phyloP scores from a whole-genome alignment of 2,888 invertebrate genomes.

The Osedax fenrisi region DNA sequence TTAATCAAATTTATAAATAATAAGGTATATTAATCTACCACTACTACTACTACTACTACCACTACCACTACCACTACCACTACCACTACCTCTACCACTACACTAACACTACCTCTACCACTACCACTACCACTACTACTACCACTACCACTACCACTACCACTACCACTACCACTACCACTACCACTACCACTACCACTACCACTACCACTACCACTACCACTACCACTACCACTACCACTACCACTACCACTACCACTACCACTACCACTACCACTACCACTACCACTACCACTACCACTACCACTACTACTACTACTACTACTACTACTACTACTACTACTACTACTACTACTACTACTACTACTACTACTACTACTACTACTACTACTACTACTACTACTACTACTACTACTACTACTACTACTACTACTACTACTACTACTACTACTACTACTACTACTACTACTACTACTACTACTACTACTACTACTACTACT shows the following conservation, averaged over 20 bases:
- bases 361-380: slow-evolving; percentile 22
- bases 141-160: slow-evolving; percentile 21
- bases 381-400: slow-evolving; percentile 18
- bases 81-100: not conserved
- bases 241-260: not conserved
- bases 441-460: not conserved
- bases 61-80: slow-evolving; percentile 20
- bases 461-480: too few species aligned
- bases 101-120: slow-evolving; percentile 11
- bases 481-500: slow-evolving; percentile 17
- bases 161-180: slow-evolving; percentile 15
- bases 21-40: not conserved
- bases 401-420: slow-evolving; percentile 9
- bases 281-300: slow-evolving; percentile 36
- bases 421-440: slow-evolving; percentile 14
- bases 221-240: slow-evolving; percentile 57
- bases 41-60: slow-evolving; percentile 18
- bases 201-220: slow-evolving; percentile 49
- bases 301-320: slow-evolving; percentile 21
- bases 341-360: too few species aligned
- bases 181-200: slow-evolving; percentile 21
- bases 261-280: slow-evolving; percentile 12
- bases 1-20: too few species aligned
- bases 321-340: slow-evolving; percentile 26
- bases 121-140: slow-evolving; percentile 22